These are phyloP conservation scores for Ochropleura leucogaster DNA, from an alignment of 2,888 invertebrate species.

Conservation along the genomic window DNA sequence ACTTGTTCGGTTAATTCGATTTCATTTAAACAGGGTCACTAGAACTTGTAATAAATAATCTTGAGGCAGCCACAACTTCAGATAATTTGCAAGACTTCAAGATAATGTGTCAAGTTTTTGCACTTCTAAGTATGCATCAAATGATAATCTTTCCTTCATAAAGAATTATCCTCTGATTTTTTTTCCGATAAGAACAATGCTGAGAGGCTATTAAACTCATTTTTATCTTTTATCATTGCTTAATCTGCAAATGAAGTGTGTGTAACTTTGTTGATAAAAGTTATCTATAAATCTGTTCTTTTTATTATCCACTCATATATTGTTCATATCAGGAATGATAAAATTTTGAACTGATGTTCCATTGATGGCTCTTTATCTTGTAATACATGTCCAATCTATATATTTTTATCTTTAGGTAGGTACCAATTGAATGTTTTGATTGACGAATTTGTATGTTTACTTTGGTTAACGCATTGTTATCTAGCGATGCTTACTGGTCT, in stretches of 20 bases:
- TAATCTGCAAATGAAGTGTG: conserved; percentile 81
- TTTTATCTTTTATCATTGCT: conserved; percentile 82
- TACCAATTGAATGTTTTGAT: conserved; percentile 74
- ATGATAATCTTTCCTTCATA: conserved; percentile 32
- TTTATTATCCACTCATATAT: conserved; percentile 72
- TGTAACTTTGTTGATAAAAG: conserved; percentile 80
- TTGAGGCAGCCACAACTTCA: conserved; percentile 26
- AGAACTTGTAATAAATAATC: conserved; percentile 48
- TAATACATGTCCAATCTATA: conserved; percentile 72
- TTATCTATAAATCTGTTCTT: conserved; percentile 85
- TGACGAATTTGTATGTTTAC: conserved; percentile 81
- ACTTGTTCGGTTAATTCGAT: conserved; percentile 48
- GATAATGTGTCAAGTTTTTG: conserved; percentile 19
- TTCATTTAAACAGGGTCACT: conserved; percentile 65
- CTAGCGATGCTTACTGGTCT: conserved; percentile 73
- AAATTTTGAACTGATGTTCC: conserved; percentile 73
- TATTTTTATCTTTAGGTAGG: conserved; percentile 63
- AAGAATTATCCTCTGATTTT: conserved; percentile 36
- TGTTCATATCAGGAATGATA: conserved; percentile 75
- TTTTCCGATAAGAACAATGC: conserved; percentile 69
- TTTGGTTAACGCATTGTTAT: conserved; percentile 81
- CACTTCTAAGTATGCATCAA: conserved; percentile 14
- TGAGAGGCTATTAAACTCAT: conserved; percentile 84
- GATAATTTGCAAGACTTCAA: conserved; percentile 25
- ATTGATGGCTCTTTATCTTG: conserved; percentile 80